Evolutionary conservation across 1,140 invertebrate species (phyloP).

Genomic region (Aphidius gifuensis): DNA sequence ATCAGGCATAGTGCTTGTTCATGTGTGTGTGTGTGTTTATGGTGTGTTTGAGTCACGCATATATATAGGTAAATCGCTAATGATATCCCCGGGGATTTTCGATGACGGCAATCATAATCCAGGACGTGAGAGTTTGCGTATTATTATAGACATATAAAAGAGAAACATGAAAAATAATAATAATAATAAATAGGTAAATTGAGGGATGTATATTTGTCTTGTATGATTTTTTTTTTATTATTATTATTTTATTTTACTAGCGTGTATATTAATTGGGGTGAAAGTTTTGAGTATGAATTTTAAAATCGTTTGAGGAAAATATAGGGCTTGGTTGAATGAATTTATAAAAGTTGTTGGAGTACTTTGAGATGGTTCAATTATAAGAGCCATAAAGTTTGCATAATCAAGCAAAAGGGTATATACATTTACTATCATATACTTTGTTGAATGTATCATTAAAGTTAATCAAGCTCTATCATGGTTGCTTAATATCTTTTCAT

Average conservation of each 20-base stretch:
- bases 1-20: slow-evolving; percentile 50
- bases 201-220: not conserved
- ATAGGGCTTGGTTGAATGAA: slow-evolving; percentile 2
- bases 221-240: not conserved
- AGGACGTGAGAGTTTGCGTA: slow-evolving; percentile 25
- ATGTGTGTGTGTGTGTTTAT: slow-evolving; percentile 35
- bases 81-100: slow-evolving; percentile 47
- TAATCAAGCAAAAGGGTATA: slow-evolving; percentile 32
- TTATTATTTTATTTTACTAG: not conserved
- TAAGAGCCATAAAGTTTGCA: slow-evolving; percentile 40
- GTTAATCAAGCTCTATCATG: slow-evolving; percentile 17
- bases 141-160: slow-evolving; percentile 1
- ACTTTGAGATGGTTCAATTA: slow-evolving; percentile 25
- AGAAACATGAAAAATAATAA: not conserved
- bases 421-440: slow-evolving; percentile 23
- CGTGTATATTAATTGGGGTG: not conserved
- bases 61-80: slow-evolving; percentile 44
- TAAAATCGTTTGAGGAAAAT: slow-evolving; percentile 2
- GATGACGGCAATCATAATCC: slow-evolving; percentile 40
- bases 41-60: slow-evolving; percentile 41
- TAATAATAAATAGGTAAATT: not conserved
- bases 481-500: no score
- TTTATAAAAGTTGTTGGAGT: slow-evolving; percentile 5
- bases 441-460: slow-evolving; percentile 12
- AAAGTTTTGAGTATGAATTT: not conserved